Conservation (phyloP, 2,888 invertebrate genomes). For the Myathropa florea region DNA sequence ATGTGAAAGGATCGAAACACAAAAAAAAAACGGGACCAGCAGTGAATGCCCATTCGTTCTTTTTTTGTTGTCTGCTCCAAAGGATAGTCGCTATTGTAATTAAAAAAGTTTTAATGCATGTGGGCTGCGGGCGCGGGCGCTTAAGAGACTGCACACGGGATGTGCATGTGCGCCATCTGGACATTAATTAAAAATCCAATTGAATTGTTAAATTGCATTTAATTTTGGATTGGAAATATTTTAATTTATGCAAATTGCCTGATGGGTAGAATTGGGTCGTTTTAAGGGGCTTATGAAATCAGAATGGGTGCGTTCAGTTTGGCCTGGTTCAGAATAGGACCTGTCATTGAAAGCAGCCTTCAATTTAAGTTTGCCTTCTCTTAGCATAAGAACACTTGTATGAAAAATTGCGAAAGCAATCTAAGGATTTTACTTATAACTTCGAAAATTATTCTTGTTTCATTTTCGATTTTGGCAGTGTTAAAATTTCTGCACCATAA, state of each 20-base stretch:
- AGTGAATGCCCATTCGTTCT: background rate
- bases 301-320: too few species aligned
- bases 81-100: conserved; percentile 11
- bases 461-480: too few species aligned
- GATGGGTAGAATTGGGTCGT: background rate
- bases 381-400: too few species aligned
- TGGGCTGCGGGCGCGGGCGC: background rate
- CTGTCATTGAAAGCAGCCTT: too few species aligned
- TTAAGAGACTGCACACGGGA: background rate
- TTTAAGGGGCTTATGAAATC: too few species aligned
- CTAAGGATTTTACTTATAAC: too few species aligned
- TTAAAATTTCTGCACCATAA: too few species aligned
- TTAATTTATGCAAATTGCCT: conserved; percentile 1
- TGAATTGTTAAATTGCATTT: conserved; percentile 23
- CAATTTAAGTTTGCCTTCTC: too few species aligned
- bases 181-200: conserved; percentile 47
- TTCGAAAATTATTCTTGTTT: too few species aligned
- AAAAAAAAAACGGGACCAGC: background rate
- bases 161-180: background rate
- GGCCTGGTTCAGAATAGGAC: too few species aligned
- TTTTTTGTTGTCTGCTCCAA: background rate
- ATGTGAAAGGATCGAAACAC: background rate
- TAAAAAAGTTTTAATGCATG: conserved; percentile 22
- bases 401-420: too few species aligned
- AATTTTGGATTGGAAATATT: background rate